These are phyloP conservation scores for Aix galericulata DNA, from an alignment of 2,113 vertebrate genomes.

Conservation along the genomic window DNA sequence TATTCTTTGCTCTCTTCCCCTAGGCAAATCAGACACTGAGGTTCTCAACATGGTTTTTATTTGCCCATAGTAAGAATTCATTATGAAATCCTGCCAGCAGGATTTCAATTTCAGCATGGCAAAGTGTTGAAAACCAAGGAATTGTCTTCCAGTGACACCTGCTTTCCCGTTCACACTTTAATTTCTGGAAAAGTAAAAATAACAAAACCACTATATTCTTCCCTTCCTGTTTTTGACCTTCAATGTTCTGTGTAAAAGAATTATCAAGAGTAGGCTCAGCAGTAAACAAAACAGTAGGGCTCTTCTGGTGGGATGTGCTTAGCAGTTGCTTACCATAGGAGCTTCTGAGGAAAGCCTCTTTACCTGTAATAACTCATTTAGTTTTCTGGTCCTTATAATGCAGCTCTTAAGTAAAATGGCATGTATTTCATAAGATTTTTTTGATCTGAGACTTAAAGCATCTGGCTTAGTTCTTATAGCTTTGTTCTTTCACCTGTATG, in stretches of 20 bases:
- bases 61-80: neutral
- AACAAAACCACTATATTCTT: neutral
- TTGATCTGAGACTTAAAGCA: neutral
- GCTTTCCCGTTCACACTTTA: neutral
- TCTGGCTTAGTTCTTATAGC: neutral
- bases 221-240: neutral
- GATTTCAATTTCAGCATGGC: neutral
- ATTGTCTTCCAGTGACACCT: neutral
- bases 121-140: neutral
- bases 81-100: neutral
- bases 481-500: neutral
- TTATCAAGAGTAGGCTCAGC: neutral
- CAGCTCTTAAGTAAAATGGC: neutral
- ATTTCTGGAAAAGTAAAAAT: neutral
- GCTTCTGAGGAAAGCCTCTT: neutral
- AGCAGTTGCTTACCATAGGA: neutral
- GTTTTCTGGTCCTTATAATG: neutral
- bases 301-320: neutral
- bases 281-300: neutral
- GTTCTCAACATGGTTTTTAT: neutral
- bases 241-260: neutral
- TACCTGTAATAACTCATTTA: neutral
- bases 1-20: neutral
- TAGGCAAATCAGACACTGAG: neutral
- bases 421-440: neutral